These are phyloP conservation scores for Ypsolopha sequella DNA, from an alignment of 2,888 invertebrate species.

Conservation along the genomic window DNA sequence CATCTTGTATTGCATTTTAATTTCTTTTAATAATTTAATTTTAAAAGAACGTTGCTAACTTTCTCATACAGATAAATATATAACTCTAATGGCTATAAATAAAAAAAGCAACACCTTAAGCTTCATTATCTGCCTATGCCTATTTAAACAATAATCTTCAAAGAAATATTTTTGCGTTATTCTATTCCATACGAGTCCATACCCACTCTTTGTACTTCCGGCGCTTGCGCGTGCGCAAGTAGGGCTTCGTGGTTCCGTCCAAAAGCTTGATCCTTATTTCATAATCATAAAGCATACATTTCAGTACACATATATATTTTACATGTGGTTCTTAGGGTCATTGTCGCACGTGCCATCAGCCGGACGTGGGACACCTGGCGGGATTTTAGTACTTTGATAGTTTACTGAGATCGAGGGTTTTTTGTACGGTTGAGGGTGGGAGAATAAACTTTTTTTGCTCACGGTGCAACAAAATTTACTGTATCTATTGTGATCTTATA, in stretches of 20 bases:
- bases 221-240: constrained; percentile 56
- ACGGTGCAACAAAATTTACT: not conserved
- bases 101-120: no score
- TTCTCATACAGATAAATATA: no score
- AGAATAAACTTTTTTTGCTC: not conserved
- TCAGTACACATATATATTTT: not conserved
- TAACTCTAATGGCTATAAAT: no score
- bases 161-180: no score
- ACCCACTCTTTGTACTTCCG: not conserved
- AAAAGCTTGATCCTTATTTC: no score
- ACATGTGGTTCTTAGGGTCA: constrained; percentile 2
- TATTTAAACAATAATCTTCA: no score
- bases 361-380: constrained; percentile 1
- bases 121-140: no score
- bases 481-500: not conserved
- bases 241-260: constrained; percentile 61
- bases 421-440: not conserved
- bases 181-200: no score
- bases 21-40: no score
- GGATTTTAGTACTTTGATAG: not conserved
- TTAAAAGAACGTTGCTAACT: no score
- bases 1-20: no score
- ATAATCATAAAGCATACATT: no score
- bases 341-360: not conserved
- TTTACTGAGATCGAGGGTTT: not conserved